Conservation (phyloP, 2,797 vertebrate genomes). For the Ctenosaura bakeri region DNA sequence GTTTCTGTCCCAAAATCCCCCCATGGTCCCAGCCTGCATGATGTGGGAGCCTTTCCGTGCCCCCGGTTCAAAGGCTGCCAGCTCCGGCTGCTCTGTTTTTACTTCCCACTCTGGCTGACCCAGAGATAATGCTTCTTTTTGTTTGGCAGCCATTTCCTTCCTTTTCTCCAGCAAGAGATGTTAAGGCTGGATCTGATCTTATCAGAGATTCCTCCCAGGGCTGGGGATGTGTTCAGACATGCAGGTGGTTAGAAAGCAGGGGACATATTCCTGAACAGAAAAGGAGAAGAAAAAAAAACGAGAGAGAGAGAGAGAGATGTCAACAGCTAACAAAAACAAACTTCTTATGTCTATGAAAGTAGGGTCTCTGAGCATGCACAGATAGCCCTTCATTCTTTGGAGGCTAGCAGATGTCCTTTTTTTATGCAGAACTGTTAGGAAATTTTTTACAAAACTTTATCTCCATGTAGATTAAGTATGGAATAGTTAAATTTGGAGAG, state of each 20-base stretch:
- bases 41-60: neutral
- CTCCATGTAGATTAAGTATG: no score
- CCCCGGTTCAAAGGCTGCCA: neutral
- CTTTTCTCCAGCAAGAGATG: neutral
- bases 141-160: neutral
- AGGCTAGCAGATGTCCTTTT: no score
- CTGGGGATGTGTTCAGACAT: neutral
- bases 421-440: no score
- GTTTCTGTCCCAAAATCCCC: constrained; percentile 2
- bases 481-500: no score
- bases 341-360: no score
- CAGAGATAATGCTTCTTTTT: no score
- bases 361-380: no score
- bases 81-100: constrained; percentile 13
- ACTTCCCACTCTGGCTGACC: neutral
- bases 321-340: neutral
- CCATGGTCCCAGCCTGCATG: neutral
- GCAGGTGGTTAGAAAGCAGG: no score
- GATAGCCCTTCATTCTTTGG: no score
- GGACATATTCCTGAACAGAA: neutral
- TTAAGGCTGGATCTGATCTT: fast-evolving
- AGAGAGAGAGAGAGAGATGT: no score
- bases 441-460: no score
- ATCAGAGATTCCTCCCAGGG: neutral
- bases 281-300: neutral